Percentiles rank a stretch among this genome's conserved stretches.
Conservation (phyloP, 2,113 vertebrate species). For the Blennius ocellaris region DNA sequence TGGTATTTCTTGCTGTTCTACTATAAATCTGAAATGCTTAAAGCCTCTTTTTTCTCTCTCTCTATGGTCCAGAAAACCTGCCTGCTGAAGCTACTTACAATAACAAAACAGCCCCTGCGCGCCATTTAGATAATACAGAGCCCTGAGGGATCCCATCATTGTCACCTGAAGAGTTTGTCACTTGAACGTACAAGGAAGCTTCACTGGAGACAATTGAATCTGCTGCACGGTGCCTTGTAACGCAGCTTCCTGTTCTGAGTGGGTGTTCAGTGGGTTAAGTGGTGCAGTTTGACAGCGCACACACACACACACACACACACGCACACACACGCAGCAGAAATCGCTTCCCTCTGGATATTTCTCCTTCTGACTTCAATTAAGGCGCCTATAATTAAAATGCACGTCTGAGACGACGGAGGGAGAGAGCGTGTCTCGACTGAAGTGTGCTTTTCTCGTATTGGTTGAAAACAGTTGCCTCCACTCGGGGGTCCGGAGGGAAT, state of each 20-base stretch:
- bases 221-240: slow-evolving; percentile 21
- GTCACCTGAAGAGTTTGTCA: slow-evolving; percentile 32
- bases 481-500: too few species aligned
- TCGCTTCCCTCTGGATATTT: slow-evolving; percentile 27
- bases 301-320: slow-evolving; percentile 5
- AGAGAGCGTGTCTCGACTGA: too few species aligned
- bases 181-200: slow-evolving; percentile 25
- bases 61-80: neutral
- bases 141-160: slow-evolving; percentile 17
- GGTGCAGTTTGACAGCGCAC: slow-evolving; percentile 7
- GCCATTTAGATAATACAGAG: neutral
- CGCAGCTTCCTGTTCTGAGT: slow-evolving; percentile 45
- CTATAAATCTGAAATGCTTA: neutral
- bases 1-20: slow-evolving; percentile 25
- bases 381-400: slow-evolving; percentile 23
- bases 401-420: slow-evolving; percentile 9
- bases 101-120: slow-evolving; percentile 15
- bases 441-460: too few species aligned
- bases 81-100: neutral
- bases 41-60: too few species aligned
- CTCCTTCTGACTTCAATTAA: slow-evolving; percentile 48
- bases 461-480: too few species aligned
- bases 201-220: slow-evolving; percentile 21
- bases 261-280: slow-evolving; percentile 27
- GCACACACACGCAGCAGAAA: slow-evolving; percentile 5